Percentiles rank a stretch among this genome's conserved stretches.
phyloP scores from a whole-genome alignment of 2,113 vertebrate species.

The Lophura nycthemera region DNA sequence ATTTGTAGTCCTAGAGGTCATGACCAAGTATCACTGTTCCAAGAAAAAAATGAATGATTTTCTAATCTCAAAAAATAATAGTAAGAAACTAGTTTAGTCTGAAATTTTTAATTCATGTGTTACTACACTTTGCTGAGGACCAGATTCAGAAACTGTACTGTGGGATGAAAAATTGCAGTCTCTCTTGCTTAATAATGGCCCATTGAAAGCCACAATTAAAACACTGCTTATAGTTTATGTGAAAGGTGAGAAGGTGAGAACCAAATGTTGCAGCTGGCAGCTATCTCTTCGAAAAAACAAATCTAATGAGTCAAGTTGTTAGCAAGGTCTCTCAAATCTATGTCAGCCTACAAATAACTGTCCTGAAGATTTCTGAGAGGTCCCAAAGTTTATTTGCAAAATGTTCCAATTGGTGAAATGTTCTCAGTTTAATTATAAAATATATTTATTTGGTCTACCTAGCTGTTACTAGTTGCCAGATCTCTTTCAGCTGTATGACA shows the following conservation, averaged over 20 bases:
- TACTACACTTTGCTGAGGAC: neutral
- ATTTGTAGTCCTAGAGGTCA: neutral
- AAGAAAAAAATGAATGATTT: neutral
- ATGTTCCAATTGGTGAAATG: neutral
- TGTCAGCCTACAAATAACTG: neutral
- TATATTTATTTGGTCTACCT: neutral
- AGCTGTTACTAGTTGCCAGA: neutral
- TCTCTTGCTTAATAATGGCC: neutral
- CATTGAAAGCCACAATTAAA: neutral
- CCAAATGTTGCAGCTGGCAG: neutral
- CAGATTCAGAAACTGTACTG: neutral
- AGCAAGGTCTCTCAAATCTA: neutral
- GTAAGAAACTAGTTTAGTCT: neutral
- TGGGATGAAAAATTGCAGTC: neutral
- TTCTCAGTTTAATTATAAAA: neutral
- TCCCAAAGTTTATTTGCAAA: neutral
- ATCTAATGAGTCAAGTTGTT: neutral
- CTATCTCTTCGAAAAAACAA: neutral
- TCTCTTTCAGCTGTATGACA: constrained; percentile 52
- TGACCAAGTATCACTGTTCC: neutral
- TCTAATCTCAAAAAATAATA: neutral
- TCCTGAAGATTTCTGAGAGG: neutral
- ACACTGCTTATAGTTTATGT: neutral
- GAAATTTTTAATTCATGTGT: neutral
- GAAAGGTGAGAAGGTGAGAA: neutral